phyloP scores from a whole-genome alignment of 2,113 vertebrate genomes.

The Gopherus evgoodei region DNA sequence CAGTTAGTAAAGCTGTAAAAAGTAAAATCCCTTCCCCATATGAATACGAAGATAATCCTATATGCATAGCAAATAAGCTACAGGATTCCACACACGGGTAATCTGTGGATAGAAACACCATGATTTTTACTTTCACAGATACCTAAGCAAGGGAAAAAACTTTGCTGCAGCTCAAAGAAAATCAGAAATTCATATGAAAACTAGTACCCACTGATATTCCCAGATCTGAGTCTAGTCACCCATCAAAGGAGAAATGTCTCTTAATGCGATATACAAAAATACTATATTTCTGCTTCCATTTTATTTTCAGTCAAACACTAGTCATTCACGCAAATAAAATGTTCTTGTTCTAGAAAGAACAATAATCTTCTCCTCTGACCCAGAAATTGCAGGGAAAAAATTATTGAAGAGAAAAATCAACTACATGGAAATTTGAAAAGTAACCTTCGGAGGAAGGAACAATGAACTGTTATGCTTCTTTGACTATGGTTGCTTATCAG shows the following conservation, averaged over 20 bases:
- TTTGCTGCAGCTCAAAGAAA: not conserved
- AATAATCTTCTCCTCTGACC: not conserved
- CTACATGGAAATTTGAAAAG: not conserved
- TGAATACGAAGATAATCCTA: not conserved
- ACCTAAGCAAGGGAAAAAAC: rapidly evolving
- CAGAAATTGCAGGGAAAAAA: not conserved
- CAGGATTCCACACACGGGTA: rapidly evolving
- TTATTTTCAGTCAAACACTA: not conserved
- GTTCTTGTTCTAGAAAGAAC: not conserved
- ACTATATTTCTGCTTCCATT: not conserved
- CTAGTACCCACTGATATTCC: not conserved
- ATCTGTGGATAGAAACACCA: not conserved
- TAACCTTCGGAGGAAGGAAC: not conserved
- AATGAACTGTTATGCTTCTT: not conserved
- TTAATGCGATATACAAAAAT: not conserved
- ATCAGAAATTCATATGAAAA: not conserved
- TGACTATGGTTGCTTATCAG: not conserved
- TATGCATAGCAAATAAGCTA: not conserved
- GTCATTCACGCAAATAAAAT: not conserved
- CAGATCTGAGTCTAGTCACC: not conserved
- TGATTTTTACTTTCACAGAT: not conserved
- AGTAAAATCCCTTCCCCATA: not conserved
- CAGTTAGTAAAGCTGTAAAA: not conserved
- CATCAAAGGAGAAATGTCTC: not conserved
- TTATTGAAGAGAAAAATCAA: not conserved